Percentiles rank a stretch among this genome's conserved stretches.
These are phyloP conservation scores for Acholoe squamosa DNA, from an alignment of 2,888 invertebrate species.

Conservation along the genomic window DNA sequence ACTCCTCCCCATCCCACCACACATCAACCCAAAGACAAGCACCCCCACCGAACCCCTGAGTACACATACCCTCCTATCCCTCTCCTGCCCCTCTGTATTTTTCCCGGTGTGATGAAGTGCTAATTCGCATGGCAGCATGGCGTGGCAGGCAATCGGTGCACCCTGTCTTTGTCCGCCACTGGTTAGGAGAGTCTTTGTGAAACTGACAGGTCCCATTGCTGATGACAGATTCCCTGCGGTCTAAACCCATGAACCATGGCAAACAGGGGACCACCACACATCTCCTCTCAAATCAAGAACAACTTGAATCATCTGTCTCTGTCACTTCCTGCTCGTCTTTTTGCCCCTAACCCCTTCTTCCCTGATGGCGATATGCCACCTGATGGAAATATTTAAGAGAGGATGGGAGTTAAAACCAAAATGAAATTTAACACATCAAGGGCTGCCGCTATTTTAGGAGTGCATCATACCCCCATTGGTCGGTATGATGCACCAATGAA, in stretches of 20 bases:
- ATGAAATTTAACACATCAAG: constrained; percentile 3
- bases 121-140: constrained; percentile 23
- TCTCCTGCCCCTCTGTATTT: constrained; percentile 30
- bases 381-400: too few species aligned
- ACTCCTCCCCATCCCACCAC: not conserved
- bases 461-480: too few species aligned
- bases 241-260: constrained; percentile 8
- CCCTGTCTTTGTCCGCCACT: not conserved
- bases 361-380: not conserved
- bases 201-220: not conserved
- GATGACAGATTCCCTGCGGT: constrained; percentile 11
- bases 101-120: constrained; percentile 1
- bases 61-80: constrained; percentile 3
- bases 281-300: constrained; percentile 10
- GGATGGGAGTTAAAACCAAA: not conserved
- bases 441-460: too few species aligned
- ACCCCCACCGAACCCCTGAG: not conserved
- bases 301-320: constrained; percentile 6
- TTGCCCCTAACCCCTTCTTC: not conserved
- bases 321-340: not conserved
- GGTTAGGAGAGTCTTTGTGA: not conserved
- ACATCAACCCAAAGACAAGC: too few species aligned
- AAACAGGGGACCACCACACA: not conserved
- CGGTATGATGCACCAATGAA: too few species aligned
- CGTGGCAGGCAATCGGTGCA: not conserved